Evolutionary conservation across 2,797 vertebrate species (phyloP), one percentile per base, ranked within the genome.

Genomic region (Fistularia tabacaria): DNA sequence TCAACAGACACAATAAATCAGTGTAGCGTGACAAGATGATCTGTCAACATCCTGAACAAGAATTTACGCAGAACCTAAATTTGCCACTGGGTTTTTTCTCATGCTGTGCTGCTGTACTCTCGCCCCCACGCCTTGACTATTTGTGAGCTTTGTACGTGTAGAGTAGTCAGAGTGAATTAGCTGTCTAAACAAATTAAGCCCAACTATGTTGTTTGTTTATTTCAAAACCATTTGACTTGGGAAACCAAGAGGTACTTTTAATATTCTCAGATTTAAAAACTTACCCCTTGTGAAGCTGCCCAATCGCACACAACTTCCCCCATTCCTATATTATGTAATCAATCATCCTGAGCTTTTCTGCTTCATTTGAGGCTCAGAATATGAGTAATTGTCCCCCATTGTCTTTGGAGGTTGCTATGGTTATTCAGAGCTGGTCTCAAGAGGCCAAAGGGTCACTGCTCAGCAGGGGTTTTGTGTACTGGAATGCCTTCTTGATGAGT

Each of bases 381-480:
- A 88, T 86, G 77, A 88, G 71, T 83, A 79, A 86, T 82, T 58
- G 76, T 64, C 62, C 67, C 36, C 78, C 68, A 81, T 85, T 88
- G 73, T 87, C 58, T 82, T 71, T 73, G 68, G 62, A 59, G 25
- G 86, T 88, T 88, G 83, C 83, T 53, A 80, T 12, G 83, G 80
- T 66, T 75, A 87, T 78, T 61, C 71, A 47, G 56, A 63, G 76
- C 65, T 65, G 64, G 66, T 64, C 67, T 67, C 59, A 49, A 0
- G 47, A 57, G 81, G 82, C 59, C 55, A 85, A 62, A 69, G 72
- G 81, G 85, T 89, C 82, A 81, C 63, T 47, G 45, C 85, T 62
- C 83, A 77, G 77, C 55, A 51, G 77, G 82, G 75, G 64, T 62
- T 70, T 67, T 66, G 68, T 56, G 46, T 39, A 73, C 61, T 80